phyloP scores from a whole-genome alignment of 92 coral and sea anemone species.

The Umimayanthus kanabou region DNA sequence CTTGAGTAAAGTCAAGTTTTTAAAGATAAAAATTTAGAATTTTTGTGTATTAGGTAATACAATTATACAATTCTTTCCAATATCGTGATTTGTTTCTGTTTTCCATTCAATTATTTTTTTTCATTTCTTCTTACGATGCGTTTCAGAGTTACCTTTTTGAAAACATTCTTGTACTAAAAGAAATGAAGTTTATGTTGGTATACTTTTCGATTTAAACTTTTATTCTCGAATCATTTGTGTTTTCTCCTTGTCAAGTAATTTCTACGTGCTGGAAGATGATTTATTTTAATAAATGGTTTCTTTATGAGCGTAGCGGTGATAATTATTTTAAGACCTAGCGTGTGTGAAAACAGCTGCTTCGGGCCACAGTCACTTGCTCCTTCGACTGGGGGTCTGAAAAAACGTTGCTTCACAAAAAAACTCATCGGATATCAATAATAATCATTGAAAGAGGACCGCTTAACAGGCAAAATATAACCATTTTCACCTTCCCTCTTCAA shows the following conservation, averaged over 20 bases:
- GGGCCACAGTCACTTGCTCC: background rate
- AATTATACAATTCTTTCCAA: too few relatives aligned
- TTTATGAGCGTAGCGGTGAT: background rate
- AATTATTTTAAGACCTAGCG: conserved; percentile 5
- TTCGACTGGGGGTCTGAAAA: conserved; percentile 10
- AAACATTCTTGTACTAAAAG: background rate
- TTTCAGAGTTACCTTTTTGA: background rate
- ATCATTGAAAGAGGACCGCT: background rate
- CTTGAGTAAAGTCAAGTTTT: background rate
- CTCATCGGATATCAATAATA: conserved; percentile 4
- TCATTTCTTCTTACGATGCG: background rate
- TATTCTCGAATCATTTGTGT: background rate
- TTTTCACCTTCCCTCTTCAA: conserved; percentile 6
- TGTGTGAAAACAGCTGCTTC: conserved; percentile 3
- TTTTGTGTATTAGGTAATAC: too few relatives aligned
- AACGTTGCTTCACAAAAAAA: background rate
- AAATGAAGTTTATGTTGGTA: too few relatives aligned
- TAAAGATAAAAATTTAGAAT: background rate
- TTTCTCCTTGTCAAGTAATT: background rate
- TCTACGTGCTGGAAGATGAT: background rate
- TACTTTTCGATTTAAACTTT: too few relatives aligned
- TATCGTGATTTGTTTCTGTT: background rate
- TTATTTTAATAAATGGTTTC: background rate
- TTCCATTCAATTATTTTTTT: too few relatives aligned
- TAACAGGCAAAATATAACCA: background rate